A percentile compares a stretch with the other conserved stretches of the same genome.
Conservation (phyloP, 2,797 vertebrate species). For the Bufotes viridis region DNA sequence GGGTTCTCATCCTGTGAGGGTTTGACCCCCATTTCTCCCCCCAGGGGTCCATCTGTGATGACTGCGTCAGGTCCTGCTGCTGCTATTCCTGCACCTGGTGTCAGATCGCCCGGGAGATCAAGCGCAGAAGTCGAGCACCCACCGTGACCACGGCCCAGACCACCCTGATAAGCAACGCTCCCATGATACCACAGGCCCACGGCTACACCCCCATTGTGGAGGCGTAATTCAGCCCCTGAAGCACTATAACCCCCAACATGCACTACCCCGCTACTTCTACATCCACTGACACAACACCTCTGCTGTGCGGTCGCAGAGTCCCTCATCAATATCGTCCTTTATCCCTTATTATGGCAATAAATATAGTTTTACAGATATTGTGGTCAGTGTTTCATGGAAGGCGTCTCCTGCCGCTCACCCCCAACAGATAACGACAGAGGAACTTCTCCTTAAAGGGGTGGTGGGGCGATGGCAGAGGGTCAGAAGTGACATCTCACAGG, state of each 20-base stretch:
- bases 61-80: conserved; percentile 29
- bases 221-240: not conserved
- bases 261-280: no score
- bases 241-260: no score
- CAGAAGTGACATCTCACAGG: no score
- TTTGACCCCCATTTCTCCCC: not conserved
- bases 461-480: no score
- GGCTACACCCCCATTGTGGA: conserved; percentile 13
- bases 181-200: not conserved
- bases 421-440: no score
- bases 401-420: no score
- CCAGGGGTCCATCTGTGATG: conserved; percentile 57
- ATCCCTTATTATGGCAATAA: not conserved
- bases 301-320: not conserved
- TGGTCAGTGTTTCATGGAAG: not conserved
- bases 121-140: not conserved
- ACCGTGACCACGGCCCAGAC: conserved; percentile 30
- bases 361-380: not conserved
- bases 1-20: not conserved
- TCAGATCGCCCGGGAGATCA: conserved; percentile 51
- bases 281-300: no score
- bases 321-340: not conserved
- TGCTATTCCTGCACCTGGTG: conserved; percentile 47
- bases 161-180: conserved; percentile 4
- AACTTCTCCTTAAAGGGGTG: no score